These are phyloP conservation scores for Galaxias olidus DNA, from an alignment of 2,797 vertebrate genomes.

Conservation along the genomic window DNA sequence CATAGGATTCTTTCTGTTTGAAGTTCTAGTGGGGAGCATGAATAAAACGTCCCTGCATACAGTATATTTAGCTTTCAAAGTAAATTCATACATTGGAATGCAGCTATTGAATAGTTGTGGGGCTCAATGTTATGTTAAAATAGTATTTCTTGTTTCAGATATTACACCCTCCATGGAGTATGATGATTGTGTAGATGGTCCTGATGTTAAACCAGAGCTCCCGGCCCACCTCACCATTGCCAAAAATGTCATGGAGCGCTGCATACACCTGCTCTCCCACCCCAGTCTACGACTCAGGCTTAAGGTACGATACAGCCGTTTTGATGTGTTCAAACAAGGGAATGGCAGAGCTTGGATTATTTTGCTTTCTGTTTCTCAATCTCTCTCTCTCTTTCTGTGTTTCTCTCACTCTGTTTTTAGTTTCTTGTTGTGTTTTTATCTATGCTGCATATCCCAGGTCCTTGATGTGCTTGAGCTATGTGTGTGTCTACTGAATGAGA, in stretches of 20 bases:
- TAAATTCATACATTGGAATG: too few species aligned
- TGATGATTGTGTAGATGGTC: slow-evolving; percentile 44
- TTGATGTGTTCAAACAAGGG: slow-evolving; percentile 40
- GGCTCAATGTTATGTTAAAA: too few species aligned
- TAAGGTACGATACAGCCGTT: slow-evolving; percentile 73
- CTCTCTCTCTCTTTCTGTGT: slow-evolving; percentile 9
- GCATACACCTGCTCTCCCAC: slow-evolving; percentile 86
- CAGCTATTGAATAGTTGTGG: too few species aligned
- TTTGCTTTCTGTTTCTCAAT: slow-evolving; percentile 20
- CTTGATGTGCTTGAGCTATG: slow-evolving; percentile 87
- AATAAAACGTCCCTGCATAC: too few species aligned
- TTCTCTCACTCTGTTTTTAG: slow-evolving; percentile 47
- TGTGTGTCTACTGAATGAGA: slow-evolving; percentile 77
- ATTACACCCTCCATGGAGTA: slow-evolving; percentile 39
- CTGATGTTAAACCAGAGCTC: slow-evolving; percentile 71
- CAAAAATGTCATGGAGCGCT: slow-evolving; percentile 87
- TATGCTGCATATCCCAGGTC: slow-evolving; percentile 75
- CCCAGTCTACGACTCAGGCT: slow-evolving; percentile 79
- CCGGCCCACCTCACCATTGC: slow-evolving; percentile 81
- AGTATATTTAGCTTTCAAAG: too few species aligned
- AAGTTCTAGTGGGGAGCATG: too few species aligned
- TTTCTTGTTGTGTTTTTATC: too few species aligned
- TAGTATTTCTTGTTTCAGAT: slow-evolving; percentile 43
- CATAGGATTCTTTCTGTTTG: too few species aligned
- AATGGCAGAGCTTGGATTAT: slow-evolving; percentile 77